Conservation (phyloP, 2,888 invertebrate genomes). For the Steinernema hermaphroditum region DNA sequence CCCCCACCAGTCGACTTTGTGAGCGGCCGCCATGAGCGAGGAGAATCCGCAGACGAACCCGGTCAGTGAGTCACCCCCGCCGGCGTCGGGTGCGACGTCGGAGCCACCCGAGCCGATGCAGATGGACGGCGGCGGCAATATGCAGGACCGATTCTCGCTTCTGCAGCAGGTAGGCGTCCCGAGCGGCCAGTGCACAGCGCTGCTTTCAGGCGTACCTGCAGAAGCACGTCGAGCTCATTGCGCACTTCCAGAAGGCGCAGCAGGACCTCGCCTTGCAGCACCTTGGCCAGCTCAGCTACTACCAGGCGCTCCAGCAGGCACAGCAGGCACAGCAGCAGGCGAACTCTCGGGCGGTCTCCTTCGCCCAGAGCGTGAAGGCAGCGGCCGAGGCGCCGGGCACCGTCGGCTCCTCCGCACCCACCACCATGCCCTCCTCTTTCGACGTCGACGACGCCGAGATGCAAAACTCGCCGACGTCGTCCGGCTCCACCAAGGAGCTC, state of each 20-base stretch:
- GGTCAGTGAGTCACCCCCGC: background rate
- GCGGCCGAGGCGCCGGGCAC: background rate
- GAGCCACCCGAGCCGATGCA: background rate
- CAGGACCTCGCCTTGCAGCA: slow-evolving; percentile 50
- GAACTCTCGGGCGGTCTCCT: too few relatives aligned
- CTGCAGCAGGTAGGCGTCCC: slow-evolving; percentile 12
- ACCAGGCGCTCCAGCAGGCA: slow-evolving; percentile 15
- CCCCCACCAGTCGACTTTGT: background rate
- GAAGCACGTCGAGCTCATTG: slow-evolving; percentile 61
- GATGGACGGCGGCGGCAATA: background rate
- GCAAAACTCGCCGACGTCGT: slow-evolving; percentile 24
- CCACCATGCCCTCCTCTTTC: background rate
- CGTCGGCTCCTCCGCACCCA: slow-evolving; percentile 16
- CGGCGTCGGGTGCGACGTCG: background rate
- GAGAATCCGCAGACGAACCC: background rate
- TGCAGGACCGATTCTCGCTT: slow-evolving; percentile 1
- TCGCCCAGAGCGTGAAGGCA: too few relatives aligned
- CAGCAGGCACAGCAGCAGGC: background rate
- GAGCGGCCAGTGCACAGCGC: background rate
- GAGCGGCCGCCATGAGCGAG: slow-evolving; percentile 14
- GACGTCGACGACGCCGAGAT: slow-evolving; percentile 20
- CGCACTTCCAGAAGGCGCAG: slow-evolving; percentile 51
- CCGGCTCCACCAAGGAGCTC: background rate
- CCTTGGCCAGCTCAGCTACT: slow-evolving; percentile 40
- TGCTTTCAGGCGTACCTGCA: slow-evolving; percentile 45